phyloP scores from a whole-genome alignment of 2,113 vertebrate genomes.

The human region DNA sequence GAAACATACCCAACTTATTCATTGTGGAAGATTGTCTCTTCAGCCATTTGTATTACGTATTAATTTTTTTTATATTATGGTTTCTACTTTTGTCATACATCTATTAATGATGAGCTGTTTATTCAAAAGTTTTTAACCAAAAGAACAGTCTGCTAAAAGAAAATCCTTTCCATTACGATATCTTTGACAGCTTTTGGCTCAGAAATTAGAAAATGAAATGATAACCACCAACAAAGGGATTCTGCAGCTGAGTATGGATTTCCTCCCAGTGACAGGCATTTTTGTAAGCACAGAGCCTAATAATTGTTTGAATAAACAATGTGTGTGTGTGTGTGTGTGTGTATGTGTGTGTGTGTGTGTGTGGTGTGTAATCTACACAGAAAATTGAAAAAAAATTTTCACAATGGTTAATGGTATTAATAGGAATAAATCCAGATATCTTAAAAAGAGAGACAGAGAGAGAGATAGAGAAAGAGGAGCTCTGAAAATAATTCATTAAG shows the following conservation, averaged over 20 bases:
- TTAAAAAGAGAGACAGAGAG: not conserved
- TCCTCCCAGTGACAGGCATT: not conserved
- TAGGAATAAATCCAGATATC: not conserved
- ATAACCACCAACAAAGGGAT: not conserved
- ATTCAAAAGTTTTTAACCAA: slow-evolving; percentile 43
- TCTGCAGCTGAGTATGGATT: not conserved
- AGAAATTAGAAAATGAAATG: slow-evolving; percentile 49
- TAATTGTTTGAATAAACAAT: not conserved
- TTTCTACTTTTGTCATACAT: slow-evolving; percentile 60
- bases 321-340: not conserved
- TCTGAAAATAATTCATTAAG: not conserved
- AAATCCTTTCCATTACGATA: slow-evolving; percentile 26
- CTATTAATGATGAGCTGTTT: slow-evolving; percentile 15
- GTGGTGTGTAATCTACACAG: not conserved
- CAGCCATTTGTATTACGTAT: slow-evolving; percentile 35
- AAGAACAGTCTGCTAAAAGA: not conserved
- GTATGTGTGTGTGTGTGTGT: not conserved
- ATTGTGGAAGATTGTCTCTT: slow-evolving; percentile 38
- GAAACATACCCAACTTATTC: not conserved
- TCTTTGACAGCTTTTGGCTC: slow-evolving; percentile 54
- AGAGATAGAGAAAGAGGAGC: not conserved
- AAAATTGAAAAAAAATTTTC: not conserved
- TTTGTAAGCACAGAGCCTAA: slow-evolving; percentile 1
- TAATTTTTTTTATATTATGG: slow-evolving; percentile 22
- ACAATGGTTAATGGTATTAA: not conserved